Evolutionary conservation across 2,888 invertebrate species (phyloP).

Genomic region (Dichetophora obliterata): DNA sequence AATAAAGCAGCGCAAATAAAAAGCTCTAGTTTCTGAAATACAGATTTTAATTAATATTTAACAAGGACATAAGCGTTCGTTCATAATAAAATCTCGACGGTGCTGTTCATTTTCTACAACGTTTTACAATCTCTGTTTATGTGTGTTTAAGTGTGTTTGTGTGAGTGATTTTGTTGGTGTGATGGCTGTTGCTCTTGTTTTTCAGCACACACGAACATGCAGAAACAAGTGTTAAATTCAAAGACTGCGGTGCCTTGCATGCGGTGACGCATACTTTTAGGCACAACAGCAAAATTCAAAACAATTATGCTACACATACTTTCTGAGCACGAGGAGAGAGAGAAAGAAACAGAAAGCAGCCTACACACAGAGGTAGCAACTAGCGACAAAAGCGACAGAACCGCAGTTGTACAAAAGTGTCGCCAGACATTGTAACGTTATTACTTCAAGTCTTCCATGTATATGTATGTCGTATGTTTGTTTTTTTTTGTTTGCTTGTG

Average conservation of each 20-base stretch:
- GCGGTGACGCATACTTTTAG: conserved; percentile 31
- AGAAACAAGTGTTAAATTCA: neutral
- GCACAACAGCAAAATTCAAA: conserved; percentile 26
- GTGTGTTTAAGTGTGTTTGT: neutral
- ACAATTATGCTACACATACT: neutral
- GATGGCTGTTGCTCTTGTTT: conserved; percentile 28
- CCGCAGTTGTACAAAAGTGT: neutral
- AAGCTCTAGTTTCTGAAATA: conserved; percentile 15
- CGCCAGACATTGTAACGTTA: neutral
- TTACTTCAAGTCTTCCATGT: too few species aligned
- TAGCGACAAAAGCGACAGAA: neutral
- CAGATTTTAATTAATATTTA: conserved; percentile 65
- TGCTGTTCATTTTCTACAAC: conserved; percentile 28
- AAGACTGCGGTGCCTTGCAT: neutral
- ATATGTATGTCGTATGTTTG: too few species aligned
- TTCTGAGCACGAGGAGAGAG: too few species aligned
- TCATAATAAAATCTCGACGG: conserved; percentile 29
- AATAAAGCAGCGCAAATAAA: neutral
- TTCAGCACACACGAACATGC: conserved; percentile 21
- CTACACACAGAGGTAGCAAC: neutral
- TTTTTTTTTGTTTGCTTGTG: too few species aligned
- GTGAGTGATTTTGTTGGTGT: neutral
- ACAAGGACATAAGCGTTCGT: conserved; percentile 57
- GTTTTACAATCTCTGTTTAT: neutral
- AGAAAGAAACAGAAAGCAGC: too few species aligned